Evolutionary conservation across 2,888 invertebrate genomes (phyloP).

Genomic region (Calliopum simillimum): DNA sequence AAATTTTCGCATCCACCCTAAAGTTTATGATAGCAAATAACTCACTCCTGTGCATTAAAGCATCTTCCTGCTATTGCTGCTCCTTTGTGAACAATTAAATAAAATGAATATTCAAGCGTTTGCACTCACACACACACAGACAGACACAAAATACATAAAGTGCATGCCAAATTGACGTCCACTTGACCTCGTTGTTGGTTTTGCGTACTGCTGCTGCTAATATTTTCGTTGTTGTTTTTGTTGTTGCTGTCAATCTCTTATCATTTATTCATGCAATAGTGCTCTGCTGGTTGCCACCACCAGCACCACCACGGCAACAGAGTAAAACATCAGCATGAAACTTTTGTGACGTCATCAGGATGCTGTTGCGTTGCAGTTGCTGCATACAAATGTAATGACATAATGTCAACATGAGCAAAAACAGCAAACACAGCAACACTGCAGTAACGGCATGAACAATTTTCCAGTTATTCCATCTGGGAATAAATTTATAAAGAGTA

Average conservation of each 20-base stretch:
- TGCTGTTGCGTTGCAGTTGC: not conserved
- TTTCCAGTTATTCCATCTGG: too few species aligned
- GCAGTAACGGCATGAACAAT: not conserved
- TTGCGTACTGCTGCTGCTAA: not conserved
- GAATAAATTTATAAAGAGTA: too few species aligned
- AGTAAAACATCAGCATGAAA: not conserved
- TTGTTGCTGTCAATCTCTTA: too few species aligned
- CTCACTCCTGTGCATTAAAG: too few species aligned
- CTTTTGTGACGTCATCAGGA: too few species aligned
- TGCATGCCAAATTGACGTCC: too few species aligned
- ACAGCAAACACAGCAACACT: not conserved
- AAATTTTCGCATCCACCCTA: too few species aligned
- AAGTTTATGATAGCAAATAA: too few species aligned
- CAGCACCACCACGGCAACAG: not conserved
- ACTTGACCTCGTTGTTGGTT: not conserved
- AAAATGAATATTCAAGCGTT: not conserved
- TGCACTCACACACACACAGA: not conserved
- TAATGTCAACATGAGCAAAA: not conserved
- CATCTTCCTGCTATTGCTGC: too few species aligned
- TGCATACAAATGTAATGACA: slow-evolving; percentile 10
- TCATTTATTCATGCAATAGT: too few species aligned
- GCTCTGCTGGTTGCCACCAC: not conserved
- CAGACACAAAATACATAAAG: not conserved
- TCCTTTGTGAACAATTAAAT: not conserved
- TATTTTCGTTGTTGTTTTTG: too few species aligned